Evolutionary conservation across 1,140 invertebrate genomes (phyloP), one percentile per base, ranked within the genome.

Genomic region (Ips nitidus): DNA sequence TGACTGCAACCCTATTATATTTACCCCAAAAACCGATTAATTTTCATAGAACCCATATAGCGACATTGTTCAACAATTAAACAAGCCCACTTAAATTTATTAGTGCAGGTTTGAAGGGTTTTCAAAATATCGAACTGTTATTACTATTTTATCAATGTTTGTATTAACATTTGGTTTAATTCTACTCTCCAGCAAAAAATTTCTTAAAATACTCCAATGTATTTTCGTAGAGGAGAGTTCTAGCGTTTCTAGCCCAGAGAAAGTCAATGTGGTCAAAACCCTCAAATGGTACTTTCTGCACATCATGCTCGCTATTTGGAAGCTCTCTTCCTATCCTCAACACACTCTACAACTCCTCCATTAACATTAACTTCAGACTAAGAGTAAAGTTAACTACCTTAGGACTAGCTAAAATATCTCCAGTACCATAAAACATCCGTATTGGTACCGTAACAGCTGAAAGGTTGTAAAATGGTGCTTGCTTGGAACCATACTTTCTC

Each of bases 391-490:
- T 47, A 52, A n/a, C 5, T 61, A 61, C 59, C 41, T 40, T 45
- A 5, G 59, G 59, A 39, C 59, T 61, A 4, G 67, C 56, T 52
- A 60, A 59, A 45, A 53, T 58, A 41, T 90, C 40, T 85, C 83
- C 5, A 47, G 5, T 47, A 40, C 86, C 86, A 75, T 88, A 91
- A 76, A 89, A 88, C 38, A 93, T 79, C 52, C 85, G 86, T 1
- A 89, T 82, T 1, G 91, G 90, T 4, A 87, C 81, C 41, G 79
- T 83, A 1, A 91, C 83, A 50, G 86, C 85, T 7, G 75, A 81
- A 1, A 91, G 73, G 62, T 87, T 80, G 74, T 89, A 90, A 37
- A 81, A 71, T n/a, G 87, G 87, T 40, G 88, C 85, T 40, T 71
- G 79, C 1, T 73, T 55, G 71, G 79, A 73, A 36, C 84, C 83